phyloP scores from a whole-genome alignment of 1,140 invertebrate species.

The Anagrus nilaparvatae region DNA sequence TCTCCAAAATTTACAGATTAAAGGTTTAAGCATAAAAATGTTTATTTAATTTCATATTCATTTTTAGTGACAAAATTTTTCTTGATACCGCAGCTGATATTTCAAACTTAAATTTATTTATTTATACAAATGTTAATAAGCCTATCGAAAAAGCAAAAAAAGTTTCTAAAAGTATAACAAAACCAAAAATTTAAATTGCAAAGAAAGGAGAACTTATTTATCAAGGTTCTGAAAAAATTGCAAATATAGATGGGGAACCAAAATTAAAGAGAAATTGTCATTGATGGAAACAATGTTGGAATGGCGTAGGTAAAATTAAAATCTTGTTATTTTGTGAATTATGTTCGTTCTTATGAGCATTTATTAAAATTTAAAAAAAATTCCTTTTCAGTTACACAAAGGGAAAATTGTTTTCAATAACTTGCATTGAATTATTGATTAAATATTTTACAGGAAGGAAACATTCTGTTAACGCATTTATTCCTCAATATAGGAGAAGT shows the following conservation, averaged over 20 bases:
- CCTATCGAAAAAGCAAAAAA: neutral
- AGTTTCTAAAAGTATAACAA: neutral
- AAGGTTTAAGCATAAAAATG: too few relatives aligned
- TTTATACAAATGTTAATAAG: conserved; percentile 10
- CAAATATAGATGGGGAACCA: neutral
- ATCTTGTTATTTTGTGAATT: neutral
- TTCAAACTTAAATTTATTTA: conserved; percentile 2
- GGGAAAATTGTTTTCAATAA: conserved; percentile 65
- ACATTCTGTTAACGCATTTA: conserved; percentile 77
- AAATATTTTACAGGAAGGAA: conserved; percentile 69
- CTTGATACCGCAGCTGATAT: conserved; percentile 2
- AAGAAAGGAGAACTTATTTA: conserved; percentile 9
- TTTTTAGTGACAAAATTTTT: conserved; percentile 9
- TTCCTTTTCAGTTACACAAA: conserved; percentile 60
- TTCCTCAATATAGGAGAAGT: conserved; percentile 49
- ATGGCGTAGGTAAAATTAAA: conserved; percentile 57
- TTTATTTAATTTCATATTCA: too few relatives aligned
- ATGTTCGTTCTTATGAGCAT: conserved; percentile 7
- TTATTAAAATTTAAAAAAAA: neutral
- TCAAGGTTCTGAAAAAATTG: conserved; percentile 6
- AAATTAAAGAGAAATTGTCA: conserved; percentile 76
- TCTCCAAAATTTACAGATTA: too few relatives aligned
- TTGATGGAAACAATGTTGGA: conserved; percentile 90
- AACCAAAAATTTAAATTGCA: neutral
- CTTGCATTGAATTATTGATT: conserved; percentile 72